Base-by-base conservation (phyloP, 2,113 vertebrate genomes). In the Eolophus roseicapilla region DNA sequence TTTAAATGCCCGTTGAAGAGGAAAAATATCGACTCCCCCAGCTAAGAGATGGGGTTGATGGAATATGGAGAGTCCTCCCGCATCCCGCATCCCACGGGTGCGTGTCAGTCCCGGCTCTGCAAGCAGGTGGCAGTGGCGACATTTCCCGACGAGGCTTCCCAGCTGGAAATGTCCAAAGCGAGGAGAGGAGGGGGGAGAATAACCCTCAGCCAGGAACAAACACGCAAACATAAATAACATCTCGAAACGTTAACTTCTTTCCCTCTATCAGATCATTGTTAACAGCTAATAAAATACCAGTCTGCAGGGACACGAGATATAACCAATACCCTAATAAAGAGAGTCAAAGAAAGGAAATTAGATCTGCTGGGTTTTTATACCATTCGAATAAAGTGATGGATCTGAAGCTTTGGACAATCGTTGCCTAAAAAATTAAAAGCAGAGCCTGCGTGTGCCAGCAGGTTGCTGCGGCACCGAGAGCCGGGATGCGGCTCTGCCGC, bases 111-210 rank as follows among this genome's bases (percentile, higher is more conserved):
- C 97, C 69, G 28, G 86, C 94, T 94, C 95, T 3, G 17, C 98
- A 98, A 97, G 97, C 98, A 98, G 98, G 97, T 97, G 98, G 98
- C 98, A 98, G 95, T 98, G 97, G 96, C 92, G 97, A 97, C 97
- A 97, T 98, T 97, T 97, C 98, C 95, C 95, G 92, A 86, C 10
- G 86, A 97, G 86, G 91, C 67, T 98, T 97, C 97, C 94, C 95
- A 33, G 94, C 81, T 93, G 96, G 95, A 97, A 97, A 97, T 79
- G 71, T 75, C 88, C 75, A 62, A 75, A 59, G 39, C 10, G 8
- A 76, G 68, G 67, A 84, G 37, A 29, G 79, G 39, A 65, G 39
- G 71, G 13, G 35, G 37, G 29, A 49, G 55, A 64, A 31, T 2
- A 73, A 63, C 86, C 94, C 90, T 84, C 55, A 5, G 64, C 65